Percentiles rank a stretch among this genome's conserved stretches.
Evolutionary conservation across 2,888 invertebrate genomes (phyloP).

Genomic region (Malthinus flaveolus): DNA sequence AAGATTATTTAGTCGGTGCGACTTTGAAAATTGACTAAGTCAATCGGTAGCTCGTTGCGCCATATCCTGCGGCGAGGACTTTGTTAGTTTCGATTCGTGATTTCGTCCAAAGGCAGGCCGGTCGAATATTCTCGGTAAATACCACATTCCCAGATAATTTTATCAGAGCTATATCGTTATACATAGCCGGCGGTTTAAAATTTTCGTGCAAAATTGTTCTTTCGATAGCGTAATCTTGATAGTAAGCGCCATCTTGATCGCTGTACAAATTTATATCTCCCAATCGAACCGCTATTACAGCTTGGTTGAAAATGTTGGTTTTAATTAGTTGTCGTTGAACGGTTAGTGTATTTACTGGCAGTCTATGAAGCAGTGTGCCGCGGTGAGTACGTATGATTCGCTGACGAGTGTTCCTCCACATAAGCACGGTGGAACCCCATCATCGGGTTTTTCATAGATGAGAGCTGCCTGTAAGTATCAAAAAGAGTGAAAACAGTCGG

Average conservation of each 20-base stretch:
- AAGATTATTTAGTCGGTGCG: neutral
- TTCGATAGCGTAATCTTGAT: constrained; percentile 55
- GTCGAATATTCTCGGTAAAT: constrained; percentile 51
- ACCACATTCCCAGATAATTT: constrained; percentile 53
- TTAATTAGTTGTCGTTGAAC: constrained; percentile 45
- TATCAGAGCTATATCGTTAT: constrained; percentile 70
- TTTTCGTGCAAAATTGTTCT: constrained; percentile 58
- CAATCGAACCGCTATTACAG: constrained; percentile 55
- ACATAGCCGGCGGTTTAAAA: constrained; percentile 59
- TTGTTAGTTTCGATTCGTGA: neutral
- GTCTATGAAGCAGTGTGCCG: constrained; percentile 59
- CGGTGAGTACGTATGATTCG: constrained; percentile 59
- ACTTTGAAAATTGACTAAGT: too few species aligned
- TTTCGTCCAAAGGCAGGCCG: neutral
- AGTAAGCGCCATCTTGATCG: constrained; percentile 56
- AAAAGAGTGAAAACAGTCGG: too few species aligned
- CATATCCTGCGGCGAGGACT: constrained; percentile 33
- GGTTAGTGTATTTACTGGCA: constrained; percentile 29
- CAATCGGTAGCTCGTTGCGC: neutral
- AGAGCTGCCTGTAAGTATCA: too few species aligned
- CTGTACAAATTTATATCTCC: constrained; percentile 62
- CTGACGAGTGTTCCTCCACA: constrained; percentile 63
- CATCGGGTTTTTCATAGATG: too few species aligned
- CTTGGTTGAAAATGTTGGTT: too few species aligned
- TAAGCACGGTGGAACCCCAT: constrained; percentile 43